phyloP scores from a whole-genome alignment of 2,888 invertebrate species.

The Anodontia alba region DNA sequence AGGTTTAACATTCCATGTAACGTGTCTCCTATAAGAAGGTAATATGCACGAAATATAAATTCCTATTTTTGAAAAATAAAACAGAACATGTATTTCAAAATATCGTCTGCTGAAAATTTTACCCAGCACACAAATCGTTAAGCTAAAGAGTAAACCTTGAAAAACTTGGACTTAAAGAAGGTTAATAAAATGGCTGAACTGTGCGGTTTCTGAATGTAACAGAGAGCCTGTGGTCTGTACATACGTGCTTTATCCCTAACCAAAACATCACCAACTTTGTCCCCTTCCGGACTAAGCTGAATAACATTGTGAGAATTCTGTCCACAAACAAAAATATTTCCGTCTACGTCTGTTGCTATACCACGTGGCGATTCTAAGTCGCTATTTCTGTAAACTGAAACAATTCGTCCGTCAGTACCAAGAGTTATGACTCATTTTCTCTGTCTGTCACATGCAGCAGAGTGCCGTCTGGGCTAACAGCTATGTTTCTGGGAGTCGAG shows the following conservation, averaged over 20 bases:
- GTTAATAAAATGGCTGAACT: conserved; percentile 39
- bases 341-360: conserved; percentile 45
- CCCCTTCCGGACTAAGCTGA: conserved; percentile 47
- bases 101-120: too few species aligned
- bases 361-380: conserved; percentile 51
- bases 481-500: conserved; percentile 52
- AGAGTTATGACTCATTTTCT: conserved; percentile 54
- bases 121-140: too few species aligned
- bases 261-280: conserved; percentile 36
- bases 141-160: conserved; percentile 51
- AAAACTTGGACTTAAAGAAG: conserved; percentile 50
- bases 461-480: conserved; percentile 49
- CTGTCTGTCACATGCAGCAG: conserved; percentile 57
- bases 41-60: too few species aligned
- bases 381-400: conserved; percentile 27
- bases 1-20: too few species aligned
- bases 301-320: conserved; percentile 56
- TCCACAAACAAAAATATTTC: conserved; percentile 49
- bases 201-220: conserved; percentile 36
- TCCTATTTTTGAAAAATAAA: too few species aligned
- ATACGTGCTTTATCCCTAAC: conserved; percentile 36
- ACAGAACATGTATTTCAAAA: too few species aligned
- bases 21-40: too few species aligned
- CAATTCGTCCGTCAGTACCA: conserved; percentile 34
- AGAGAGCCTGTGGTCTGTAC: conserved; percentile 49